phyloP scores from a whole-genome alignment of 2,797 vertebrate genomes.

The Scyliorhinus canicula region DNA sequence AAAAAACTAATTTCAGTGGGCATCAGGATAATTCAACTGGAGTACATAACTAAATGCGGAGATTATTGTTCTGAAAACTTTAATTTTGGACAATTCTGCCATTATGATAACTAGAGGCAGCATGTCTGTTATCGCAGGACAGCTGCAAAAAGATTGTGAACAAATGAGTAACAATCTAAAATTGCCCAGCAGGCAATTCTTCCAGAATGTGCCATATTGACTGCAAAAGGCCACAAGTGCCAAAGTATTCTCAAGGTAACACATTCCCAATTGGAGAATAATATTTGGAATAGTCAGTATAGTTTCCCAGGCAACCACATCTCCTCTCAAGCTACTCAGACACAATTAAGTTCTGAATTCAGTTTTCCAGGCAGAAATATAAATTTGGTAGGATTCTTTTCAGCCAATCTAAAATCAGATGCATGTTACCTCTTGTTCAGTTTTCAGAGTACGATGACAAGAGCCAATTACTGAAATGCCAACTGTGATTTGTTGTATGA shows the following conservation, averaged over 20 bases:
- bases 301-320: neutral
- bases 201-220: neutral
- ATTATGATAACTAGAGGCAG: neutral
- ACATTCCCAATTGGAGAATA: constrained; percentile 1
- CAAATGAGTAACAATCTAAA: neutral
- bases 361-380: neutral
- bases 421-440: neutral
- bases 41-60: neutral
- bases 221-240: neutral
- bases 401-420: neutral
- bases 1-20: neutral
- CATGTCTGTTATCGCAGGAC: neutral
- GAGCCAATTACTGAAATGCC: neutral
- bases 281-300: neutral
- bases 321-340: neutral
- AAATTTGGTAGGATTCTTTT: constrained; percentile 18
- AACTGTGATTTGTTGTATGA: neutral
- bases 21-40: neutral
- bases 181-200: neutral
- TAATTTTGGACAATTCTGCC: neutral
- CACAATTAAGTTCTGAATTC: constrained; percentile 8
- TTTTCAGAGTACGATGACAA: neutral
- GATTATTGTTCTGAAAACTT: neutral
- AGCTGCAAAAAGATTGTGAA: neutral
- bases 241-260: neutral